Percentiles rank a stretch among this genome's conserved stretches.
phyloP scores from a whole-genome alignment of 2,113 vertebrate genomes.

The Pongo abelii region DNA sequence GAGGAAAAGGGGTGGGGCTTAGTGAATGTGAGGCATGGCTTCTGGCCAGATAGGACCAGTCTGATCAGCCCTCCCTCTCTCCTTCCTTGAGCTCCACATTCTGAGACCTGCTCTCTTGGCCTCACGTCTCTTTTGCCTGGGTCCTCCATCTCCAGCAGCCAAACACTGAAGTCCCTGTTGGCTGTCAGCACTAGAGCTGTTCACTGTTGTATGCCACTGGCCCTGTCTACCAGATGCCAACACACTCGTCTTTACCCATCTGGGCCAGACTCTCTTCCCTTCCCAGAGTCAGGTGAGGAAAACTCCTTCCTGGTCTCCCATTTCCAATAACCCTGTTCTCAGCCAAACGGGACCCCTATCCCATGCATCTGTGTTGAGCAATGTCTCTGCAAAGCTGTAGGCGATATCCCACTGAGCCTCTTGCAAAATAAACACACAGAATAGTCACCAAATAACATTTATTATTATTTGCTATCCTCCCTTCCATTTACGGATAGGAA shows the following conservation, averaged over 20 bases:
- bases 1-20: neutral
- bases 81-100: neutral
- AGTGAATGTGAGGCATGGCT: neutral
- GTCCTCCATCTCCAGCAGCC: fast-evolving
- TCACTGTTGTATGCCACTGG: too few species aligned
- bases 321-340: neutral
- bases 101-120: neutral
- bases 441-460: neutral
- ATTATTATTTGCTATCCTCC: neutral
- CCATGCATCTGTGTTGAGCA: neutral
- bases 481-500: neutral
- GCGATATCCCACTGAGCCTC: neutral
- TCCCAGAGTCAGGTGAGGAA: neutral
- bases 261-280: neutral
- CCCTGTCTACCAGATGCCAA: too few species aligned
- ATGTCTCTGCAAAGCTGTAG: too few species aligned
- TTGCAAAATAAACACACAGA: neutral
- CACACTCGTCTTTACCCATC: neutral
- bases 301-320: neutral
- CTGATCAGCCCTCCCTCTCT: neutral
- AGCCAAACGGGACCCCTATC: neutral
- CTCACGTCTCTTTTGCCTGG: neutral
- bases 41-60: neutral
- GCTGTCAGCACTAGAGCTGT: neutral
- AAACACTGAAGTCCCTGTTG: neutral